Base-by-base conservation (phyloP, 2,113 vertebrate genomes). In the Lampris megalopsis region DNA sequence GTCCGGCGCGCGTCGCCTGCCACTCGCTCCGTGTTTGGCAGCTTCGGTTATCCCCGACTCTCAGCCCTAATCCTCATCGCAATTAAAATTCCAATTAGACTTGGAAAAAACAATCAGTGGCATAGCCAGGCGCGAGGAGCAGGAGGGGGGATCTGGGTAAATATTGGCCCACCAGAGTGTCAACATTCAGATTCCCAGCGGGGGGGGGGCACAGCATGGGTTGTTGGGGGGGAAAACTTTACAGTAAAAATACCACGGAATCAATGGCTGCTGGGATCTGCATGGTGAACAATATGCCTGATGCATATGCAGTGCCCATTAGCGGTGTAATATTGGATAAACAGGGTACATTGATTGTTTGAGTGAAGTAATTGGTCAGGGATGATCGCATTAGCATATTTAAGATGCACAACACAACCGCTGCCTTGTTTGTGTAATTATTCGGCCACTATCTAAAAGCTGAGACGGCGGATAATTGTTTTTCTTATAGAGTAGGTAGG, bases 21-120 rank as follows among this genome's bases (percentile, higher is more conserved):
- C 59, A 3, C 38, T 41, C 77, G 69, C 75, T 88, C 79, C 77
- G 37, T 63, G 74, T 87, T 85, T 71, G 79, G 79, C 87, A 73
- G 77, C 80, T 75, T 80, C 85, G 88, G 83, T 92, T 85, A 92
- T 75, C 82, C 81, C 77, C 47, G 79, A 68, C 80, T 83, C 83
- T 90, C 82, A 77, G 70, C 66, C 56, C 77, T 89, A 91, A 92
- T 90, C 88, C 88, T 83, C 75, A 43, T 77, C 79, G 83, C 88
- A 90, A 94, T 94, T 92, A 88, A 86, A 87, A 91, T 92, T 88
- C 83, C 83, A 91, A 92, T 92, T 90, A 92, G 63, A 86, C 89
- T 61, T 54, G 56, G 59, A 67, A 82, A 24, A 81, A 82, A 90
- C 68, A 71, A 74, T 73, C 48, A 73, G 45, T 13, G 73, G 77